A percentile compares a stretch with the other conserved stretches of the same genome.
These are phyloP conservation scores for Vespertilio murinus DNA, from an alignment of 2,797 vertebrate species.

Conservation along the genomic window DNA sequence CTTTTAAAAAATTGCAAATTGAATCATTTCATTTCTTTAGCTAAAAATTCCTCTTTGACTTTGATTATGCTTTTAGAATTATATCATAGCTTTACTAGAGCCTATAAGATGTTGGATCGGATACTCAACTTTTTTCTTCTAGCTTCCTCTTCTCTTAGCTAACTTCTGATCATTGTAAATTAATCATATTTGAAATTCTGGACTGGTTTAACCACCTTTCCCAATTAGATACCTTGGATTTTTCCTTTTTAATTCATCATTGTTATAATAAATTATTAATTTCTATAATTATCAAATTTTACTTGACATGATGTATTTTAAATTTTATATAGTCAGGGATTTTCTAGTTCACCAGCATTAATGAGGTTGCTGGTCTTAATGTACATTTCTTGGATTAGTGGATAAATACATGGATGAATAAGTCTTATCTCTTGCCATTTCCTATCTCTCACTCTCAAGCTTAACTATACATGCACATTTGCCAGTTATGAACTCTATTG, in stretches of 20 bases:
- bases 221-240: not conserved
- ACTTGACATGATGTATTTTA: not conserved
- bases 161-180: not conserved
- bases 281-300: not conserved
- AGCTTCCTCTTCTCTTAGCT: not conserved
- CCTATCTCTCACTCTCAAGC: not conserved
- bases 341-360: not conserved
- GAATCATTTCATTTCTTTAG: not conserved
- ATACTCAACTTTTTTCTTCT: not conserved
- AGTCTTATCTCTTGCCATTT: not conserved
- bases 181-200: slow-evolving; percentile 18
- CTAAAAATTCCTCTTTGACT: not conserved
- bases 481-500: not conserved
- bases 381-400: not conserved
- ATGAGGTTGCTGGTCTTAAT: not conserved
- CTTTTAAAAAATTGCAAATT: not conserved
- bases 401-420: not conserved
- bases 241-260: not conserved
- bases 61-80: not conserved
- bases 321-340: not conserved
- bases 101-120: not conserved
- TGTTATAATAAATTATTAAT: not conserved
- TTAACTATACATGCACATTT: not conserved
- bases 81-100: not conserved
- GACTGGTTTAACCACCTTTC: not conserved